Conservation (phyloP, 2,797 vertebrate species). For the Lepilemur septentrionalis region DNA sequence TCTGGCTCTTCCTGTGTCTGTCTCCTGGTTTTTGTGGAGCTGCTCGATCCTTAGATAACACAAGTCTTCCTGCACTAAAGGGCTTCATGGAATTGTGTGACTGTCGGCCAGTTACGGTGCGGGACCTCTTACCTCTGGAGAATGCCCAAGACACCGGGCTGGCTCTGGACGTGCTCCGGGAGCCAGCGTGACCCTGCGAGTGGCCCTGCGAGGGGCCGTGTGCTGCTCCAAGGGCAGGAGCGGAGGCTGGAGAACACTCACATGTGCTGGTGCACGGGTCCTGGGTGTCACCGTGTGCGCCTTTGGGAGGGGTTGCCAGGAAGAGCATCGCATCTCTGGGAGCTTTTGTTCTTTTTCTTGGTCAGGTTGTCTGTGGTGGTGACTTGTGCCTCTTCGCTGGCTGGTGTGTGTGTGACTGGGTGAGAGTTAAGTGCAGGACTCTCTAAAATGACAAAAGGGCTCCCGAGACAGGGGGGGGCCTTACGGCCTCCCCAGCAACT, state of each 20-base stretch:
- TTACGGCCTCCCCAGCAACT: too few species aligned
- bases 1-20: not conserved
- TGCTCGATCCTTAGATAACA: not conserved
- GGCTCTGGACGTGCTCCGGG: not conserved
- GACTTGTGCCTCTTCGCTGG: not conserved
- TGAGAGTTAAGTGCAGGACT: not conserved
- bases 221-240: not conserved
- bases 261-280: accelerated
- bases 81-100: not conserved
- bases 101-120: not conserved
- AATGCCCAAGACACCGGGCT: too few species aligned
- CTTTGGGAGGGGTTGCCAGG: too few species aligned
- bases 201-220: not conserved
- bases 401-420: accelerated
- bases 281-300: not conserved
- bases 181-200: not conserved
- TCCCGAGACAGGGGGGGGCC: not conserved
- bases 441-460: not conserved
- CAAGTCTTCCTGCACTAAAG: not conserved
- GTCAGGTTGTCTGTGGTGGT: not conserved
- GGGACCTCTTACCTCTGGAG: not conserved
- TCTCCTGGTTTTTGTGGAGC: not conserved
- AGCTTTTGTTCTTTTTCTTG: not conserved
- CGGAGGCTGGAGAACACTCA: not conserved
- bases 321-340: not conserved